Evolutionary conservation across 2,888 invertebrate species (phyloP).

Genomic region (Dusona sp.): DNA sequence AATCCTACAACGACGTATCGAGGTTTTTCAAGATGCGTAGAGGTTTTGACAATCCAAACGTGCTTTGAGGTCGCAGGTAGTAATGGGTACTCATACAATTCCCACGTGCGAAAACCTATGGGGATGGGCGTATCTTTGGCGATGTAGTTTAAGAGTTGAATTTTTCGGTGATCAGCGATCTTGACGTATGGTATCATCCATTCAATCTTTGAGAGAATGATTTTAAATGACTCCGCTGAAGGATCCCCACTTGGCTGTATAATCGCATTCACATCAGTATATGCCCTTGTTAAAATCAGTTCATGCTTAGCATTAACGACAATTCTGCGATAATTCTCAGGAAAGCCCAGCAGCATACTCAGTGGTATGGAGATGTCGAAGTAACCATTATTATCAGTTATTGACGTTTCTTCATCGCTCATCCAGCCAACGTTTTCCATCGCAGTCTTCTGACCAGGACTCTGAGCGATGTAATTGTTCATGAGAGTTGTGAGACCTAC

Average conservation of each 20-base stretch:
- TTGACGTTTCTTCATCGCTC: too few relatives aligned
- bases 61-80: not conserved
- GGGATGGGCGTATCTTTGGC: conserved; percentile 63
- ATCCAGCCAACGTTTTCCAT: too few relatives aligned
- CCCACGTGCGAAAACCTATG: too few relatives aligned
- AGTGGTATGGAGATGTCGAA: conserved; percentile 78
- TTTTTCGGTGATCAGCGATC: conserved; percentile 65
- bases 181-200: conserved; percentile 68
- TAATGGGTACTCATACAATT: conserved; percentile 14
- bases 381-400: conserved; percentile 68
- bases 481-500: too few relatives aligned
- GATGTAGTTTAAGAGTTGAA: conserved; percentile 67
- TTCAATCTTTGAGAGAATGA: conserved; percentile 69
- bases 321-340: too few relatives aligned
- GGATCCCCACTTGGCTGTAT: conserved; percentile 66
- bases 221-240: conserved; percentile 74
- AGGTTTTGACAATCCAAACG: too few relatives aligned
- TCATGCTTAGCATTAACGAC: too few relatives aligned
- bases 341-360: too few relatives aligned
- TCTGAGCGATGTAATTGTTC: too few relatives aligned
- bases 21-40: too few relatives aligned
- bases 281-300: conserved; percentile 75
- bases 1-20: too few relatives aligned
- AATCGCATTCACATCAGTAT: conserved; percentile 74
- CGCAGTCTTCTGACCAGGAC: too few relatives aligned